Conservation (phyloP, 2,797 vertebrate genomes). For the Silurus aristotelis region DNA sequence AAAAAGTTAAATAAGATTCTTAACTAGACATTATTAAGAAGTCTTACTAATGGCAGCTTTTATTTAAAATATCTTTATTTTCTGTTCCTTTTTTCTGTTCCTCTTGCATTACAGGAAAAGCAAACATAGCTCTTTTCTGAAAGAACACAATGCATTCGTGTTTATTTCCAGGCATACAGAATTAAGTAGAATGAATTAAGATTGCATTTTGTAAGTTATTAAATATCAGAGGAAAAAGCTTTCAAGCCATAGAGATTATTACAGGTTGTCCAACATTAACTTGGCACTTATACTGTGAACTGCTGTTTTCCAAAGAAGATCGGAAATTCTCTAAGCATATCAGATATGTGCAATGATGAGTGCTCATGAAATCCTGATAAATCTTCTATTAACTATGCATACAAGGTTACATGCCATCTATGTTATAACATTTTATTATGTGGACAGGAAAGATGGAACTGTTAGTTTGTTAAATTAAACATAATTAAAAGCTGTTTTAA, state of each 20-base stretch:
- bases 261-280: neutral
- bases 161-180: neutral
- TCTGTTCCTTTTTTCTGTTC: slow-evolving; percentile 17
- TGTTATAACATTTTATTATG: neutral
- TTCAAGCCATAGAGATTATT: neutral
- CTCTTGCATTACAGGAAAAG: neutral
- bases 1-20: neutral
- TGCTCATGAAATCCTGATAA: neutral
- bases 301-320: neutral
- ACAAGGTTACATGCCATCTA: neutral
- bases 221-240: neutral
- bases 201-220: neutral
- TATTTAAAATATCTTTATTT: neutral
- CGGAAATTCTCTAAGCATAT: neutral
- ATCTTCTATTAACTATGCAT: neutral
- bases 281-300: neutral
- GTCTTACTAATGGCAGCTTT: neutral
- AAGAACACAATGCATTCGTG: too few species aligned
- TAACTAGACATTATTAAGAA: neutral
- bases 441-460: neutral
- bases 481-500: neutral
- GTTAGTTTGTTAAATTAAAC: neutral
- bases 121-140: neutral
- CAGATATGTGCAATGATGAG: neutral
- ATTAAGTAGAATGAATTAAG: neutral